Base-by-base conservation (phyloP, 2,888 invertebrate genomes). In the Pyrgus malvae region DNA sequence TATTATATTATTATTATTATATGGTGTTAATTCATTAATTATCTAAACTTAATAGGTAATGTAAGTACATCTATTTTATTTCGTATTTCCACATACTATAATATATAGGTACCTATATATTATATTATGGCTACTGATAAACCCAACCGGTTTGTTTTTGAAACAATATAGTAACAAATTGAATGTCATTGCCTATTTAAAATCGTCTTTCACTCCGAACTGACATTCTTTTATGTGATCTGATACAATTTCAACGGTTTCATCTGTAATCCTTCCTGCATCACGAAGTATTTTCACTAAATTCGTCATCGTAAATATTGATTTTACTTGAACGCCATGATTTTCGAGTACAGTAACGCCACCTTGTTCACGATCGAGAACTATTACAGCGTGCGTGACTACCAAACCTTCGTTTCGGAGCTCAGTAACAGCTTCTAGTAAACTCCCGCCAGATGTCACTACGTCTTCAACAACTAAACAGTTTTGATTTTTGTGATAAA, bases 381-480 rank as follows among this genome's bases (percentile, higher is more conserved):
- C 92, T 50, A 99, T 94, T 11, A 99, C 92, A 0, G 96, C 96
- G 74, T 98, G 94, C 0, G 91, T 93, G 0, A 97, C 95, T n/a
- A 75, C 48, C 54, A 94, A 87, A 1, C 93, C 93, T 72, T 93
- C 93, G 12, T 81, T 83, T 54, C 91, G 89, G 42, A 96, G 81
- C 72, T 94, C 96, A 48, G 91, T 85, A 17, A 94, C 95, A 0
- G 99, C 98, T 84, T 99, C 99, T 57, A 97, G 76, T 50, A 99
- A 93, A 74, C 98, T 99, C 50, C 96, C 94, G 16, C 99, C 99
- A 73, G 97, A 97, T 41, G 96, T 96, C 59, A 97, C 94, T 44
- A 99, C 97, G 83, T 99, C 99, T 80, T 99, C 99, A 2, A 99
- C 92, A 35, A 99, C 95, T 0, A 99, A 83, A 70, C 98, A 97